Conservation (phyloP, 2,888 invertebrate species). For the Macroteleia sp. region DNA sequence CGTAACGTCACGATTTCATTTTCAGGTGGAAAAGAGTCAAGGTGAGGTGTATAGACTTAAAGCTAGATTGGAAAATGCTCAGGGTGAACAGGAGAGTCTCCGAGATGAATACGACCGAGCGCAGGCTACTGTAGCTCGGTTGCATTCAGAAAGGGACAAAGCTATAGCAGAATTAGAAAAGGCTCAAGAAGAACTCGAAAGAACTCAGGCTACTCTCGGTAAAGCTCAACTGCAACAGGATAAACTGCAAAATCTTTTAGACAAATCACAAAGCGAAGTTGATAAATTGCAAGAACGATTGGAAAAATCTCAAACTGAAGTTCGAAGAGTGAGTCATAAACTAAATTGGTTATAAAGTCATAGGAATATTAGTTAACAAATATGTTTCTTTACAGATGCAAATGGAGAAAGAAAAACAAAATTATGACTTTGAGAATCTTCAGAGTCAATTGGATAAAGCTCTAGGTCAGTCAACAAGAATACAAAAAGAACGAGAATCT, state of each 20-base stretch:
- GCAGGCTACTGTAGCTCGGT: slow-evolving; percentile 92
- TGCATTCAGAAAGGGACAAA: slow-evolving; percentile 95
- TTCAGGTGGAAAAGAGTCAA: slow-evolving; percentile 92
- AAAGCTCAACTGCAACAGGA: slow-evolving; percentile 96
- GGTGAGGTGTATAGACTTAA: slow-evolving; percentile 97
- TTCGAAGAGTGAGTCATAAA: slow-evolving; percentile 89
- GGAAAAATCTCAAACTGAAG: slow-evolving; percentile 92
- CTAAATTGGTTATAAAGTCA: neutral
- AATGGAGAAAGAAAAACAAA: slow-evolving; percentile 95
- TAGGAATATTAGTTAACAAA: too few relatives aligned
- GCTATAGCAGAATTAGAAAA: slow-evolving; percentile 94
- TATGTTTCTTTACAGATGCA: slow-evolving; percentile 87
- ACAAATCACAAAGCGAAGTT: slow-evolving; percentile 95
- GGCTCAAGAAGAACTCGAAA: slow-evolving; percentile 93
- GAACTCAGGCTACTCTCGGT: slow-evolving; percentile 94
- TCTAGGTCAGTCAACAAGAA: slow-evolving; percentile 92
- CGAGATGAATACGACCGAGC: slow-evolving; percentile 96
- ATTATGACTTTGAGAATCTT: slow-evolving; percentile 95
- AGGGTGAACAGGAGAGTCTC: slow-evolving; percentile 96
- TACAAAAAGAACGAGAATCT: slow-evolving; percentile 95
- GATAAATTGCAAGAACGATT: slow-evolving; percentile 95
- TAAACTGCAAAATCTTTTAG: slow-evolving; percentile 94
- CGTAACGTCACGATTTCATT: too few relatives aligned
- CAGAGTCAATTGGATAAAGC: slow-evolving; percentile 96
- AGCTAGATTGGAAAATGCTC: slow-evolving; percentile 96